phyloP scores from a whole-genome alignment of 2,113 vertebrate genomes.

The Elephas maximus region DNA sequence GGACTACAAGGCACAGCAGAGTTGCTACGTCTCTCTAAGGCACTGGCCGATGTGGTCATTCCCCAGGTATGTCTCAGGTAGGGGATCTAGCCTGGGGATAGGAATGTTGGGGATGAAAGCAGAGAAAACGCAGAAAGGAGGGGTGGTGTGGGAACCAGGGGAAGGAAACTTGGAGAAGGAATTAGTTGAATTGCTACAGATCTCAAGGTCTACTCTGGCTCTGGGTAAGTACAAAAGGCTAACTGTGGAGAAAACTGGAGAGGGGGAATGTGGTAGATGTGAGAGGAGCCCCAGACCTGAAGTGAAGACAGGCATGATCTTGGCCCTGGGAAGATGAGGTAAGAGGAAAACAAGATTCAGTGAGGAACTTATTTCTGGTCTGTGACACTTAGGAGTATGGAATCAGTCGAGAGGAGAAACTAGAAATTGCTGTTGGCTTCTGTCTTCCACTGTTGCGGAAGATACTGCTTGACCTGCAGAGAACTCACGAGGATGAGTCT shows the following conservation, averaged over 20 bases:
- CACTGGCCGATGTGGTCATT: slow-evolving; percentile 96
- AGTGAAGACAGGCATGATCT: not conserved
- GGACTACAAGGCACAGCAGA: slow-evolving; percentile 96
- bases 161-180: slow-evolving; percentile 30
- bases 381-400: slow-evolving; percentile 94
- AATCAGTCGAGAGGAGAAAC: slow-evolving; percentile 96
- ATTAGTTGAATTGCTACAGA: not conserved
- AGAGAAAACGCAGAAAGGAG: slow-evolving; percentile 4
- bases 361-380: slow-evolving; percentile 58
- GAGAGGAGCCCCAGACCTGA: slow-evolving; percentile 6
- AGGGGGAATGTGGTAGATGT: not conserved
- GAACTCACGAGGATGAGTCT: slow-evolving; percentile 98
- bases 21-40: slow-evolving; percentile 95
- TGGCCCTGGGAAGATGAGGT: slow-evolving; percentile 32
- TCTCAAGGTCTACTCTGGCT: not conserved
- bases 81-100: not conserved
- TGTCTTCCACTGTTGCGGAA: slow-evolving; percentile 98
- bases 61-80: slow-evolving; percentile 92
- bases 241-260: slow-evolving; percentile 1
- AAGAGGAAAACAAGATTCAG: slow-evolving; percentile 9
- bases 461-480: slow-evolving; percentile 97
- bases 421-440: slow-evolving; percentile 98
- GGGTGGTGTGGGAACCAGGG: not conserved
- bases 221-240: slow-evolving; percentile 15
- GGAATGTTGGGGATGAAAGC: not conserved